Conservation (phyloP, 2,797 vertebrate genomes). For the Phaenicophaeus curvirostris region DNA sequence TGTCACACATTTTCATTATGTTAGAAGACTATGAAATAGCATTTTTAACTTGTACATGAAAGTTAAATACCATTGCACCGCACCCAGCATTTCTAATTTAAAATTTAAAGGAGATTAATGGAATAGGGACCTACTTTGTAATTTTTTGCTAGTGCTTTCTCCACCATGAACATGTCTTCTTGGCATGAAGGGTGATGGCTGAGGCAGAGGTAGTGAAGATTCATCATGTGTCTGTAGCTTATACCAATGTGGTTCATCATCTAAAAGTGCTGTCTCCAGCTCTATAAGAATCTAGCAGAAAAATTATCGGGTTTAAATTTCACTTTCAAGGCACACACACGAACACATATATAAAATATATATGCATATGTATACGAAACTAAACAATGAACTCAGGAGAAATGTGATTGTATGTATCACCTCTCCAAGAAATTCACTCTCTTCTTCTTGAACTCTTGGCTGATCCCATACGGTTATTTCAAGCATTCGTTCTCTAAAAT, state of each 20-base stretch:
- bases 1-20: neutral
- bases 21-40: neutral
- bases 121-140: conserved; percentile 89
- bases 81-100: neutral
- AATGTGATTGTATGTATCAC: conserved; percentile 72
- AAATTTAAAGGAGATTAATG: neutral
- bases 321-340: neutral
- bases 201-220: conserved; percentile 96
- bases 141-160: conserved; percentile 90
- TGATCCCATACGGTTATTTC: conserved; percentile 97
- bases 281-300: conserved; percentile 92
- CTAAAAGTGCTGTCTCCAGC: conserved; percentile 96
- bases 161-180: conserved; percentile 87
- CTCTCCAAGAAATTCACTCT: conserved; percentile 95
- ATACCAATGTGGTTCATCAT: conserved; percentile 98
- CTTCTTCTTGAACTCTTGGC: conserved; percentile 90
- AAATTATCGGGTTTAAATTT: conserved; percentile 32
- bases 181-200: conserved; percentile 92
- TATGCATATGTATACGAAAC: neutral
- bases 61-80: neutral
- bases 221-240: conserved; percentile 96
- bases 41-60: neutral
- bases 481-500: conserved; percentile 95
- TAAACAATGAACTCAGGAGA: neutral
- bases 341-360: neutral